phyloP scores from a whole-genome alignment of 2,888 invertebrate genomes.

The Nysson spinosus region DNA sequence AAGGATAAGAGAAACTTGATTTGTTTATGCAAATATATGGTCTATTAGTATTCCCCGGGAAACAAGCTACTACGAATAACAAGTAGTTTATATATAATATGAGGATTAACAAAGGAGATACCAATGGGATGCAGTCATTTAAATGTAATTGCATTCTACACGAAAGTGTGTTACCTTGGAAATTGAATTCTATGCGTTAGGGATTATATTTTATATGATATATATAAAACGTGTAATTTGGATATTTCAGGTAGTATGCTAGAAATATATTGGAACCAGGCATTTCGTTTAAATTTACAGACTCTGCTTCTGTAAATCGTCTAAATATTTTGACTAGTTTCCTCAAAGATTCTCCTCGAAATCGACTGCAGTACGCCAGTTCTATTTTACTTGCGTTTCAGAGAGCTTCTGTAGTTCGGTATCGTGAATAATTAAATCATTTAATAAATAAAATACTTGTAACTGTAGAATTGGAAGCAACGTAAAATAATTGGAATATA shows the following conservation, averaged over 20 bases:
- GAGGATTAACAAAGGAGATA: conserved; percentile 9
- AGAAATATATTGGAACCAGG: background rate
- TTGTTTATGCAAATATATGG: too few species aligned
- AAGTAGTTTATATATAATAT: conserved; percentile 36
- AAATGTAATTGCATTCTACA: too few species aligned
- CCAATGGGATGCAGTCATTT: too few species aligned
- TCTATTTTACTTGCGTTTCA: conserved; percentile 44
- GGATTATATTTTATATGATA: too few species aligned
- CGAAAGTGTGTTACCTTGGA: too few species aligned
- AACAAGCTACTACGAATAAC: conserved; percentile 21
- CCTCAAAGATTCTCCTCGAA: conserved; percentile 48
- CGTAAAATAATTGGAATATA: too few species aligned
- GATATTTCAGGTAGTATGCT: background rate
- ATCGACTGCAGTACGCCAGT: conserved; percentile 53
- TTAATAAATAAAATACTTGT: too few species aligned
- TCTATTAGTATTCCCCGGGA: conserved; percentile 34
- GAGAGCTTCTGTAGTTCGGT: conserved; percentile 34
- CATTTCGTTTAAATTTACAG: conserved; percentile 15
- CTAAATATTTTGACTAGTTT: conserved; percentile 67
- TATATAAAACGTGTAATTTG: too few species aligned
- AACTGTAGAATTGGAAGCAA: too few species aligned
- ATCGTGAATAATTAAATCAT: background rate
- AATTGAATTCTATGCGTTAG: too few species aligned
- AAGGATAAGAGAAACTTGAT: too few species aligned
- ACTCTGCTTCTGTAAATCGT: conserved; percentile 46